Base-by-base conservation (phyloP, 2,888 invertebrate species). In the Phaedon cochleariae region DNA sequence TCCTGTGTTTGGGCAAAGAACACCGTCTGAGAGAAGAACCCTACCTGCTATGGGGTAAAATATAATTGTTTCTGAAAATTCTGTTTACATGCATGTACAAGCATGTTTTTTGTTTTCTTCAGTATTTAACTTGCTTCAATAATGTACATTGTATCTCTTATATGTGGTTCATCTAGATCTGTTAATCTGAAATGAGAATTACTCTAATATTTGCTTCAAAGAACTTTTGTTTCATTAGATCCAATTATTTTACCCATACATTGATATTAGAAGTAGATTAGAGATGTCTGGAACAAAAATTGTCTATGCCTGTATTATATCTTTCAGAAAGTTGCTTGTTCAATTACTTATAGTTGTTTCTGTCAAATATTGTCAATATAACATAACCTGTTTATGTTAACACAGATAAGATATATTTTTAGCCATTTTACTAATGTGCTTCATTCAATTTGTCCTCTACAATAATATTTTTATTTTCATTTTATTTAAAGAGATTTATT, bases 1-100 rank as follows among this genome's bases (percentile, higher is more conserved):
- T 74, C 91, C 91, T 74, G 88, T 94, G 71, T 93, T 93, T 81
- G 92, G 92, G 72, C 94, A 93, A 84, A 88, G 94, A 81, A 89
- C 91, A 72, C 92, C 93, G 82, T 89, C 92, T 57, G 92, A 93
- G 81, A 87, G 93, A 79, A 90, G 94, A 85, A 89, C 83, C 83
- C 86, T 83, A 70, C 82, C 84, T 64, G 72, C 80, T 62, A 79
- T 84, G 78, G 84, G 84, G 85, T 87, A 83, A 84, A 62, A 69
- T 62, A 59, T 48, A 41, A 21, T 57, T 15, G 22, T 21, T 34
- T 37, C 45, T 45, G 12, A 26, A 12, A 52, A 15, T 29, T 29
- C 10, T 52, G 18, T 57, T 57, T 49, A 12, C 22, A 21, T 51
- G 51, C 51, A 51, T 51, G 26, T 22, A 10, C 45, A n/a, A 45